These are phyloP conservation scores for Lampropteryx suffumata DNA, from an alignment of 2,888 invertebrate genomes.

Conservation along the genomic window DNA sequence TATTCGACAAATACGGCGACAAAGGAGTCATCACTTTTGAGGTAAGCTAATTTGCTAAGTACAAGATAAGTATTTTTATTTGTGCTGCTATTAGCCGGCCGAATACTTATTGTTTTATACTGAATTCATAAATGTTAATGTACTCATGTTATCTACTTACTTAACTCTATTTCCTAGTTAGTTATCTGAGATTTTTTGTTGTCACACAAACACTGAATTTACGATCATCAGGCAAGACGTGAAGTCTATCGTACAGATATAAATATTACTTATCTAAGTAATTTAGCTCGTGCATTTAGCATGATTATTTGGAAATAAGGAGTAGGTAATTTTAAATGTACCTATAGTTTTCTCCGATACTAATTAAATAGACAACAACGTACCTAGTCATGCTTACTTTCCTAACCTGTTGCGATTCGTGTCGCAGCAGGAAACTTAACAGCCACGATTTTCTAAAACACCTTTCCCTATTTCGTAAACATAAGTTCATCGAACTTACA, in stretches of 20 bases:
- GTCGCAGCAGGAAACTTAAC: constrained; percentile 45
- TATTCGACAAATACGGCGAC: constrained; percentile 83
- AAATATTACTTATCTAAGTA: too few species aligned
- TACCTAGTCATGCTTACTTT: constrained; percentile 23
- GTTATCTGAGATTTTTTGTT: neutral
- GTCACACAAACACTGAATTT: constrained; percentile 1
- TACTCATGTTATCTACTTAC: too few species aligned
- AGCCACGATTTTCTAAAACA: constrained; percentile 48
- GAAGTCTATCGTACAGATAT: too few species aligned
- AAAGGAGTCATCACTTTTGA: constrained; percentile 82
- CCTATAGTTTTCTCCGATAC: neutral
- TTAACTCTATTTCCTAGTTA: too few species aligned
- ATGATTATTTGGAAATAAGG: too few species aligned
- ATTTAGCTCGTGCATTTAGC: too few species aligned
- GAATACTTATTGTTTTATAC: neutral
- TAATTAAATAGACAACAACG: constrained; percentile 2
- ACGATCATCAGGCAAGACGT: neutral
- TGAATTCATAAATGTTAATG: too few species aligned
- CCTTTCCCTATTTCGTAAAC: constrained; percentile 67
- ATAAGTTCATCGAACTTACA: constrained; percentile 74
- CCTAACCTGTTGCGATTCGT: constrained; percentile 37
- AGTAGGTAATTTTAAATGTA: too few species aligned
- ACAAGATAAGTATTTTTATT: too few species aligned
- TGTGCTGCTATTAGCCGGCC: neutral
- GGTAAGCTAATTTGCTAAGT: constrained; percentile 52